Percentiles rank a stretch among this genome's conserved stretches.
phyloP scores from a whole-genome alignment of 2,113 vertebrate genomes.

The Gambusia affinis region DNA sequence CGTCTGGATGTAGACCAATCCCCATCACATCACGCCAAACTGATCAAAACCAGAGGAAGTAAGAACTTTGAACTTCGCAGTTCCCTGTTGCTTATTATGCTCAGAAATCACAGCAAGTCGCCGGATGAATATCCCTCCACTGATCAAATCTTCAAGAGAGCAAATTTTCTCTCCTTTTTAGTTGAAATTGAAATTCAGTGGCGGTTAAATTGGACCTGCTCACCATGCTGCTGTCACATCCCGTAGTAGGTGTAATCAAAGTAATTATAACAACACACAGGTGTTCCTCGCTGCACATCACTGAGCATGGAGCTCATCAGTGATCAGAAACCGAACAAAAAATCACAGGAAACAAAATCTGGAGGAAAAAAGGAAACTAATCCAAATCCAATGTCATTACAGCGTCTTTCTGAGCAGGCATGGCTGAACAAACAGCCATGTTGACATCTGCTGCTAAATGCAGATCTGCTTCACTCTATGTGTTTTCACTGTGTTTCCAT shows the following conservation, averaged over 20 bases:
- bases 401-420: conserved; percentile 56
- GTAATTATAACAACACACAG: conserved; percentile 78
- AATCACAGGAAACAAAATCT: conserved; percentile 6
- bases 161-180: conserved; percentile 52
- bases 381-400: conserved; percentile 70
- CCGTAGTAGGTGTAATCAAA: conserved; percentile 74
- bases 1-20: conserved; percentile 78
- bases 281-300: conserved; percentile 63
- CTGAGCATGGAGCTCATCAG: conserved; percentile 57
- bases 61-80: conserved; percentile 61
- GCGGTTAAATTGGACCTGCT: conserved; percentile 59
- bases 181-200: conserved; percentile 61
- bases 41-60: conserved; percentile 58
- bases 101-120: conserved; percentile 40
- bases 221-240: conserved; percentile 59
- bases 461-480: conserved; percentile 54
- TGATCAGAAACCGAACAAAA: conserved; percentile 1
- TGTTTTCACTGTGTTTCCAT: conserved; percentile 58
- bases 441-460: conserved; percentile 56
- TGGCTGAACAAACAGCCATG: conserved; percentile 59
- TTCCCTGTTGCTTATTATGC: conserved; percentile 57
- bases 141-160: conserved; percentile 59
- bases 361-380: neutral
- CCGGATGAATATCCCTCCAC: conserved; percentile 46
- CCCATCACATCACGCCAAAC: conserved; percentile 59